Evolutionary conservation across 1,140 invertebrate species (phyloP).

Genomic region (Aphidius gifuensis): DNA sequence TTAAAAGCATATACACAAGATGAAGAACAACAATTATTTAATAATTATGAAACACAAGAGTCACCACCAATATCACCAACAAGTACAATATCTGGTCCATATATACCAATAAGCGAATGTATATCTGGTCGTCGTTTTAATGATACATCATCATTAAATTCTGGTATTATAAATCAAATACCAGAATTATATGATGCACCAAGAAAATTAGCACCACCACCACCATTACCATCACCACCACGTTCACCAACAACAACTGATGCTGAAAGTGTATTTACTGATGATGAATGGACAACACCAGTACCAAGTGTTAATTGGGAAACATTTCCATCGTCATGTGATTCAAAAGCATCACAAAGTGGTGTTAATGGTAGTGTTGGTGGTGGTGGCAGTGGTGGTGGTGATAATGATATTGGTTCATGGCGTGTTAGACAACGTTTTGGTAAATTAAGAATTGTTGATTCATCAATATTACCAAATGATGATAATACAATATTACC

Average conservation of each 20-base stretch:
- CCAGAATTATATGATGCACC: slow-evolving; percentile 51
- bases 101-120: slow-evolving; percentile 85
- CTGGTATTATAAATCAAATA: slow-evolving; percentile 37
- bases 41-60: slow-evolving; percentile 52
- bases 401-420: slow-evolving; percentile 59
- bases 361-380: slow-evolving; percentile 29
- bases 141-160: slow-evolving; percentile 49
- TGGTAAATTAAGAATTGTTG: slow-evolving; percentile 55
- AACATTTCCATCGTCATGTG: slow-evolving; percentile 53
- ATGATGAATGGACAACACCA: slow-evolving; percentile 43
- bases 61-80: slow-evolving; percentile 61
- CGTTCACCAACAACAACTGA: slow-evolving; percentile 52
- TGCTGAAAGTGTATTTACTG: slow-evolving; percentile 51
- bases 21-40: slow-evolving; percentile 58
- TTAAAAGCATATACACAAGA: slow-evolving; percentile 76
- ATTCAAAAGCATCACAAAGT: slow-evolving; percentile 54
- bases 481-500: slow-evolving; percentile 34
- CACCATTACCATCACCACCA: slow-evolving; percentile 49
- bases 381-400: slow-evolving; percentile 35
- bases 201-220: slow-evolving; percentile 46
- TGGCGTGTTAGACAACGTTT: slow-evolving; percentile 60
- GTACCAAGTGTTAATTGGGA: slow-evolving; percentile 58
- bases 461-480: slow-evolving; percentile 34
- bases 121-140: slow-evolving; percentile 72
- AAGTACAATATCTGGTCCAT: slow-evolving; percentile 66